These are phyloP conservation scores for Uropetala carovei DNA, from an alignment of 2,888 invertebrate genomes.

Conservation along the genomic window DNA sequence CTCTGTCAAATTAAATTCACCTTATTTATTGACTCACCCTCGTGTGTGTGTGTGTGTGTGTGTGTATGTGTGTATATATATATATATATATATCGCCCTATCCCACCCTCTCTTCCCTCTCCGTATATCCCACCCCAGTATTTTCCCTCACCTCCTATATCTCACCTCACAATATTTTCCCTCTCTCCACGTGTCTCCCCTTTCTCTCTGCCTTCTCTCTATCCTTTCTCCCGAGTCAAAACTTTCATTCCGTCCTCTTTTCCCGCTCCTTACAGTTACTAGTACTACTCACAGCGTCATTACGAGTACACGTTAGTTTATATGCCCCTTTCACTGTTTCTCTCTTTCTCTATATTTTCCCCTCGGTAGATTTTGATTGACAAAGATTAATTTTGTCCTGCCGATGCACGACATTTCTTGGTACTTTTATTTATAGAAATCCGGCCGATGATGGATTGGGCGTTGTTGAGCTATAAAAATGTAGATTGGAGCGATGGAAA, in stretches of 20 bases:
- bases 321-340: not conserved
- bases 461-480: not conserved
- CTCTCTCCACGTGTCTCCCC: not conserved
- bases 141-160: not conserved
- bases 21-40: no score
- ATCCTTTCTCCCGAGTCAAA: not conserved
- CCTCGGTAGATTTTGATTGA: not conserved
- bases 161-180: not conserved
- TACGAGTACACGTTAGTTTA: not conserved
- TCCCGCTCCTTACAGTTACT: no score
- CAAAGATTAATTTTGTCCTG: slow-evolving; percentile 16
- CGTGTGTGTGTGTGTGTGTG: no score
- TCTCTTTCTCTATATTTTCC: not conserved
- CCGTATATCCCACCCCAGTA: no score
- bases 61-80: no score
- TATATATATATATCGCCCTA: no score
- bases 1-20: no score
- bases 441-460: not conserved
- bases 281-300: not conserved
- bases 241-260: not conserved
- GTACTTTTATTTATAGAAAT: not conserved
- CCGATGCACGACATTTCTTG: not conserved
- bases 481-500: not conserved
- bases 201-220: not conserved
- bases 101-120: no score